Evolutionary conservation across 2,113 vertebrate genomes (phyloP).

Genomic region (Thymallus thymallus): DNA sequence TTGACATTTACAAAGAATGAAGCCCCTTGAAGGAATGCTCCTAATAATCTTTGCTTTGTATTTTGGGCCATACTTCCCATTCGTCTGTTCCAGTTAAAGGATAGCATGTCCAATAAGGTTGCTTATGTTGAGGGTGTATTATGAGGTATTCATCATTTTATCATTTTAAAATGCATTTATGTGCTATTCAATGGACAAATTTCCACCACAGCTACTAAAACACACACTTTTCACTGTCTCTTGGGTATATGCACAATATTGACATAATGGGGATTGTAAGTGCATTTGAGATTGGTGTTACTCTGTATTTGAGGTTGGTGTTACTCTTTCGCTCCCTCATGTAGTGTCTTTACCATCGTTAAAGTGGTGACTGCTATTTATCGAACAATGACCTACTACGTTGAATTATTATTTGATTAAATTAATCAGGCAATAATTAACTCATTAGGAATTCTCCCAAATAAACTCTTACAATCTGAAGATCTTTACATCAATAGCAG

Average conservation of each 20-base stretch:
- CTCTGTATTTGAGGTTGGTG: slow-evolving; percentile 31
- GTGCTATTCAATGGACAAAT: slow-evolving; percentile 56
- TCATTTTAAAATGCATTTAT: slow-evolving; percentile 58
- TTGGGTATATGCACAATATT: slow-evolving; percentile 24
- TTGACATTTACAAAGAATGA: slow-evolving; percentile 60
- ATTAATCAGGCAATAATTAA: too few species aligned
- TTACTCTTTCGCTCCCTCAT: slow-evolving; percentile 23
- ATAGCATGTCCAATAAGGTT: slow-evolving; percentile 45
- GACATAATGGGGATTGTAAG: slow-evolving; percentile 25
- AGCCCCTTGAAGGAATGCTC: slow-evolving; percentile 49
- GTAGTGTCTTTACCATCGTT: too few species aligned
- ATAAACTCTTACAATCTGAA: too few species aligned
- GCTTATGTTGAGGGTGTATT: slow-evolving; percentile 43
- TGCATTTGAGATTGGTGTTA: slow-evolving; percentile 25
- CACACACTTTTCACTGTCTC: slow-evolving; percentile 21
- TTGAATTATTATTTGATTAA: too few species aligned
- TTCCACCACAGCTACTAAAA: slow-evolving; percentile 17
- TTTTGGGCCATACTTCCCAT: slow-evolving; percentile 33
- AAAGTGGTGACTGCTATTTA: too few species aligned
- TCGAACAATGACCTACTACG: too few species aligned
- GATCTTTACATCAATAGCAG: too few species aligned
- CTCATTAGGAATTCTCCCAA: too few species aligned
- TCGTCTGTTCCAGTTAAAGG: slow-evolving; percentile 40
- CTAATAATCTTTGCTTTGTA: slow-evolving; percentile 45
- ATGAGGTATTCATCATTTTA: too few species aligned